Evolutionary conservation across 2,113 vertebrate species (phyloP), one percentile per base, ranked within the genome.

Genomic region (Spizaetus ornatus): DNA sequence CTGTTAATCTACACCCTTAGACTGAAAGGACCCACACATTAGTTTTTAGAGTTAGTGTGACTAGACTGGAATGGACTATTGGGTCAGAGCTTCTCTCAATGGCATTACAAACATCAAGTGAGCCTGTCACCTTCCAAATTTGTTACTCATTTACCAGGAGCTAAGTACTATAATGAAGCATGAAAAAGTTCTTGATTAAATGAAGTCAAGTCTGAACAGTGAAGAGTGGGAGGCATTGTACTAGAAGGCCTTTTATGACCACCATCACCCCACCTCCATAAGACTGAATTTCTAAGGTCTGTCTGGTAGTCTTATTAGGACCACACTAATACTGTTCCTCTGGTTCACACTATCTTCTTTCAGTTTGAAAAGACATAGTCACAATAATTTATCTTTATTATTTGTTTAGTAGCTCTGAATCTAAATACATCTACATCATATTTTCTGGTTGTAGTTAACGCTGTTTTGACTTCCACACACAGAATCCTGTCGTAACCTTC

Each of bases 51-150:
- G 34, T 61, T 62, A n/a, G 38, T 10, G 10, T 48, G 40, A 77
- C 45, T 16, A 82, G 22, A 76, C 27, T 45, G 42, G 34, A 86
- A 79, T 25, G 62, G 42, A 34, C 43, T 77, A 5, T 12, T 52
- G 15, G 34, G 55, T 86, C 86, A 86, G 53, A 90, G 11, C 26
- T 88, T 77, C 76, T 92, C 34, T 38, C 59, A 81, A 13, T 7
- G 25, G 25, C 27, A 43, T 43, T 62, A 73, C 10, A 59, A 95
- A 77, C 31, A 71, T 1, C 1, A 3, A 73, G 5, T 0, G 0
- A 83, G 29, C 25, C 42, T 74, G 36, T 69, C 67, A 83, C 45
- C 38, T 82, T 86, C 43, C 63, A 86, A 81, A 81, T 36, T 22
- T 29, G 15, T 45, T 82, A 65, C 40, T 70, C 31, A 77, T 65